Evolutionary conservation across 2,888 invertebrate species (phyloP).

Genomic region (Pteria penguin): DNA sequence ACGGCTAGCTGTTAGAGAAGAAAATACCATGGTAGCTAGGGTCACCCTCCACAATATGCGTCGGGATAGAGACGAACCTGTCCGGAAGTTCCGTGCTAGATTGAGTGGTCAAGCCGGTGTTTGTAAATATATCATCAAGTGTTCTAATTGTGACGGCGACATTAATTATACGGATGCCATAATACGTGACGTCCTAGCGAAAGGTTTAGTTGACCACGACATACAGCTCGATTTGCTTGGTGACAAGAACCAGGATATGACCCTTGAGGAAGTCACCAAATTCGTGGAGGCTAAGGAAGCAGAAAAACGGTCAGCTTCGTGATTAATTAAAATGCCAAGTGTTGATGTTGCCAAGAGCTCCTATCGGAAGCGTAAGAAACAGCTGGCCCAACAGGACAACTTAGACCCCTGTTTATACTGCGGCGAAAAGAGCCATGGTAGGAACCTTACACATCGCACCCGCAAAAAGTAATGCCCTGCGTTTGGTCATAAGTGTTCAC

Average conservation of each 20-base stretch:
- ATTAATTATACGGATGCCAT: slow-evolving; percentile 53
- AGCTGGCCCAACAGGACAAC: too few species aligned
- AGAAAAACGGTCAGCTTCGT: slow-evolving; percentile 51
- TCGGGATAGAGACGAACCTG: slow-evolving; percentile 45
- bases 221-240: too few species aligned
- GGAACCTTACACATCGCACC: slow-evolving; percentile 53
- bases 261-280: too few species aligned
- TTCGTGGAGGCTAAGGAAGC: too few species aligned
- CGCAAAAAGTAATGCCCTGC: too few species aligned
- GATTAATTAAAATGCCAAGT: slow-evolving; percentile 31
- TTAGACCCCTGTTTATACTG: slow-evolving; percentile 53
- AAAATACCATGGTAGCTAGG: slow-evolving; percentile 54
- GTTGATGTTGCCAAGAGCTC: slow-evolving; percentile 34
- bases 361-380: too few species aligned
- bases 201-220: slow-evolving; percentile 41
- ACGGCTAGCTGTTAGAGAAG: slow-evolving; percentile 50
- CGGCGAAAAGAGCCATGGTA: slow-evolving; percentile 54
- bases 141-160: slow-evolving; percentile 26
- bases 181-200: slow-evolving; percentile 34
- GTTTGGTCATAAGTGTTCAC: slow-evolving; percentile 46
- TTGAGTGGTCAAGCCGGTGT: too few species aligned
- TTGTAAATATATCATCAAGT: too few species aligned
- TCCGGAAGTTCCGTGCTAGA: too few species aligned
- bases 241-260: too few species aligned
- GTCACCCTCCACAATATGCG: slow-evolving; percentile 45